Conservation (phyloP, 2,113 vertebrate species). For the Spilogale gracilis region DNA sequence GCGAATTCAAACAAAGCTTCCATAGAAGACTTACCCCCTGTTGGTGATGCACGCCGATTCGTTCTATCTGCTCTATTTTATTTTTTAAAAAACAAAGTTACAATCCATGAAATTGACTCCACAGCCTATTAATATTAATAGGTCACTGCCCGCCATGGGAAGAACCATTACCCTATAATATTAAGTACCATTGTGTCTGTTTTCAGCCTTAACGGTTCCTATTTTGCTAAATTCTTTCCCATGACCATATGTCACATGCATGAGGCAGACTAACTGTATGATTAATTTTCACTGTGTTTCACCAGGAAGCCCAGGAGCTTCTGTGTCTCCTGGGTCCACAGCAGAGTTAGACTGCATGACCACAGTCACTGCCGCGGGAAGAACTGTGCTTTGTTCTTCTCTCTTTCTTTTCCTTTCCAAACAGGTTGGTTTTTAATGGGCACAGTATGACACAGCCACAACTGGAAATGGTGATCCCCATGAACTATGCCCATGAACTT, state of each 20-base stretch:
- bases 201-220: neutral
- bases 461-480: fast-evolving
- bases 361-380: fast-evolving
- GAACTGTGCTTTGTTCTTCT: fast-evolving
- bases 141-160: neutral
- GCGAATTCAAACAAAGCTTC: neutral
- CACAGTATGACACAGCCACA: fast-evolving
- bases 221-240: neutral
- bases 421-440: neutral
- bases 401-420: neutral
- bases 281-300: neutral
- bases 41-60: neutral
- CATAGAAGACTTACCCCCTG: fast-evolving
- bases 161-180: neutral
- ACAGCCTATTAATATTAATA: neutral
- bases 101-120: neutral
- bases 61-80: neutral
- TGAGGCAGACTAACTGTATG: neutral
- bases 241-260: neutral
- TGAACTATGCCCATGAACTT: neutral
- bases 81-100: neutral
- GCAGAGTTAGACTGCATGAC: neutral
- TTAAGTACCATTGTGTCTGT: neutral
- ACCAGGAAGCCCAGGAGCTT: too few species aligned
- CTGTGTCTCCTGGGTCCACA: fast-evolving